Percentiles rank a stretch among this genome's conserved stretches.
Evolutionary conservation across 2,888 invertebrate genomes (phyloP).

Genomic region (Brassicogethes aeneus): DNA sequence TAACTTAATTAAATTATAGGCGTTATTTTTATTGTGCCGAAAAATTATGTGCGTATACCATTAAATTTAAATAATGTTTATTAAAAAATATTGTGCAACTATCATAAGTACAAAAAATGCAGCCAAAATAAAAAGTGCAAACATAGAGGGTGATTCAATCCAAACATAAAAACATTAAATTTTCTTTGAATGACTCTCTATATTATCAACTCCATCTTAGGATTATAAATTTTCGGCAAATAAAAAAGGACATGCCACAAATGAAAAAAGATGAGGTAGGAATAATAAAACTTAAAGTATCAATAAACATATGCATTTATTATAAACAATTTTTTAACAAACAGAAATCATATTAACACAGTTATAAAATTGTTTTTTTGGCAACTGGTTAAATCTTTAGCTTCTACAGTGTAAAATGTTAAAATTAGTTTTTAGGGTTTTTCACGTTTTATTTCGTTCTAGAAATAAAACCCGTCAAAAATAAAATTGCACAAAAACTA

Average conservation of each 20-base stretch:
- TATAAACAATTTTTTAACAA: slow-evolving; percentile 23
- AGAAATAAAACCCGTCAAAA: too few relatives aligned
- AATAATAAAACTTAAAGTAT: slow-evolving; percentile 8
- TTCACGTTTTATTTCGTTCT: too few relatives aligned
- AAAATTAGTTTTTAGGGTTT: too few relatives aligned
- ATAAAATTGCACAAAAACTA: too few relatives aligned
- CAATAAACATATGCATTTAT: slow-evolving; percentile 22
- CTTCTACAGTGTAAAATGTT: not conserved
- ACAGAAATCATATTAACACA: slow-evolving; percentile 7
- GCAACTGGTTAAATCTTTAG: not conserved
- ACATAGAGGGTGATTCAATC: not conserved
- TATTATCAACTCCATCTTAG: not conserved
- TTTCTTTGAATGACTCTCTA: not conserved
- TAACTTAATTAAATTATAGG: not conserved
- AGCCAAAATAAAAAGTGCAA: too few relatives aligned
- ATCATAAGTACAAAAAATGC: not conserved
- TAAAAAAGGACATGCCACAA: not conserved
- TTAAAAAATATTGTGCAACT: not conserved
- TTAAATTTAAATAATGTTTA: not conserved
- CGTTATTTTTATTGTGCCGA: not conserved
- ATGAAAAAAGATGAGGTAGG: not conserved
- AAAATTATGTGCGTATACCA: not conserved
- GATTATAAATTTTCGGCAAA: not conserved
- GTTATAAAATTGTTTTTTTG: not conserved
- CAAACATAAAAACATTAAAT: not conserved